phyloP scores from a whole-genome alignment of 2,113 vertebrate genomes.

The Bubo bubo region DNA sequence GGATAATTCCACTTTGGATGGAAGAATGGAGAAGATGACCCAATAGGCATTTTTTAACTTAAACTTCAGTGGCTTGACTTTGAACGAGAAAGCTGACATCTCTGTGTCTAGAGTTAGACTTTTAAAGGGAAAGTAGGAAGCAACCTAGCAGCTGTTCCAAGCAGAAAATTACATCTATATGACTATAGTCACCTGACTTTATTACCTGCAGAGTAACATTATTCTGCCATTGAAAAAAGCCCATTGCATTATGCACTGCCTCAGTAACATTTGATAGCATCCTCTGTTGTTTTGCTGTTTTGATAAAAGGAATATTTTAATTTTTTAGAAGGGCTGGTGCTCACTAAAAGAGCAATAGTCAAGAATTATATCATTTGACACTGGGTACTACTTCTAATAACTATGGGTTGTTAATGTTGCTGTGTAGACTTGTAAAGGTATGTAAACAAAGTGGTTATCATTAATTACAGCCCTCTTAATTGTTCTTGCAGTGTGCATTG shows the following conservation, averaged over 20 bases:
- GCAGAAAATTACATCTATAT: background rate
- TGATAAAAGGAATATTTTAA: background rate
- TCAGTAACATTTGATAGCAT: background rate
- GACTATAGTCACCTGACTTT: background rate
- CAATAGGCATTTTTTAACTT: background rate
- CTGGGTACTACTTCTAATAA: background rate
- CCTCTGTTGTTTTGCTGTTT: background rate
- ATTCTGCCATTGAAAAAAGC: background rate
- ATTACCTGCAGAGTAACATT: background rate
- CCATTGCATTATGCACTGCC: background rate
- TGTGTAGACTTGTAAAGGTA: background rate
- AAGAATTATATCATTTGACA: background rate
- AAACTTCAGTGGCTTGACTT: background rate
- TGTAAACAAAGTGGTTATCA: background rate
- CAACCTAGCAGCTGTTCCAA: background rate
- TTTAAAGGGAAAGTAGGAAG: background rate
- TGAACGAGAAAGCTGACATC: background rate
- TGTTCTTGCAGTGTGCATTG: background rate
- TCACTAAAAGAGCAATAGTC: background rate
- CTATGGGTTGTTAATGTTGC: background rate
- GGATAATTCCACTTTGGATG: background rate
- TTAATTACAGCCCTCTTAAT: background rate
- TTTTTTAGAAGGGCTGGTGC: background rate
- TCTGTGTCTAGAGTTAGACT: background rate
- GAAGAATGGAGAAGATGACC: background rate